Evolutionary conservation across 2,888 invertebrate genomes (phyloP).

Genomic region (Perdita meconis): DNA sequence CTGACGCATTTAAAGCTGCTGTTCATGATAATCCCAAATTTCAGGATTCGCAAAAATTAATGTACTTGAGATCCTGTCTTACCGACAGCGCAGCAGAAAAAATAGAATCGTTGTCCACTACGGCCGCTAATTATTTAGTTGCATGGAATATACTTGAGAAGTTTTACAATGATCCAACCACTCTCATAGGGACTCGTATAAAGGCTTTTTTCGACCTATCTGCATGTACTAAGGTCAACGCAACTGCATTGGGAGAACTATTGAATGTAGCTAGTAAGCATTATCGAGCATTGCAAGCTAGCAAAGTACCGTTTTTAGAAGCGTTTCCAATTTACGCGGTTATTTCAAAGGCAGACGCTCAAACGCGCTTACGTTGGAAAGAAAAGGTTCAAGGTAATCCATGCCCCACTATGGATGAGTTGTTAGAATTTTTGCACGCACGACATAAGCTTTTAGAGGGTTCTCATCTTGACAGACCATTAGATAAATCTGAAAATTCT

Average conservation of each 20-base stretch:
- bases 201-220: neutral
- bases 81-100: neutral
- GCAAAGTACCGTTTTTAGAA: neutral
- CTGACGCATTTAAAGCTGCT: neutral
- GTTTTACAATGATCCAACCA: conserved; percentile 2
- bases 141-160: conserved; percentile 1
- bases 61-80: neutral
- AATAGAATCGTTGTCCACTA: conserved; percentile 7
- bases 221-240: neutral
- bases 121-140: conserved; percentile 5
- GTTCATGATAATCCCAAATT: neutral
- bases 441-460: neutral
- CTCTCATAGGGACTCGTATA: neutral
- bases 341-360: neutral
- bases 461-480: neutral
- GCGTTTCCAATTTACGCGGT: conserved; percentile 13
- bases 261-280: neutral
- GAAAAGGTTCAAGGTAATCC: neutral
- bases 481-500: neutral
- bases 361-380: neutral
- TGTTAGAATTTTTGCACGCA: neutral
- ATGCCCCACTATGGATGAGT: neutral
- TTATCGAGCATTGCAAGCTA: neutral
- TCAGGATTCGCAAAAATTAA: neutral
- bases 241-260: neutral